Base-by-base conservation (phyloP, 2,113 vertebrate species). In the Corapipo altera region DNA sequence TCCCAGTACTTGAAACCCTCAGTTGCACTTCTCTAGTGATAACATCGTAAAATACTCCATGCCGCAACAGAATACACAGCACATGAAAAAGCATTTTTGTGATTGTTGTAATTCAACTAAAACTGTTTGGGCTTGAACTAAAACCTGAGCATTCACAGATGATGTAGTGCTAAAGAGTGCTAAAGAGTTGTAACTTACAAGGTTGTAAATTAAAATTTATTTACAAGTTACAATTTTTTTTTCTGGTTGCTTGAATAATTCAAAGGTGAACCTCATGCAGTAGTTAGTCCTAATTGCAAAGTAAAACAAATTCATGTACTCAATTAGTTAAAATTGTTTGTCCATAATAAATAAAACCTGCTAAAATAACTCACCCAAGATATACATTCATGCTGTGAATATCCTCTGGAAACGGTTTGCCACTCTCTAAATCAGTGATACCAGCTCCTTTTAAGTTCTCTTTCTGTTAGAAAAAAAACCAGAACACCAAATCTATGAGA, bases 381-480 rank as follows among this genome's bases (percentile, higher is more conserved):
- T 99, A 99, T 0, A 96, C 98, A 39, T 98, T 99, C 97, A 99
- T 98, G 52, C 99, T 99, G 87, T 98, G 98, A 69, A 99, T 83
- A 0, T 58, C 97, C 71, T 97, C 97, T 39, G 99, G 98, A 85
- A 99, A 97, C n/a, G 66, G 91, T 21, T 64, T 98, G 52, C 95
- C 97, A 61, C 85, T 96, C 51, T 97, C 90, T 48, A 51, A 78
- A 71, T 98, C 98, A 2, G 84, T 94, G 95, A 98, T 95, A 91
- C 95, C 97, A 13, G 98, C 96, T 44, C 96, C 97, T 75, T 97
- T 94, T 51, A 99, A 90, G 41, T 77, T 93, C 39, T 95, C 97
- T 91, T 97, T 98, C 99, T 99, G 96, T 85, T n/a, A 95, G 72
- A 79, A 92, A 96, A 43, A 6, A 64, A 80, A 80, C n/a, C 2